Percentiles rank a stretch among this genome's conserved stretches.
These are phyloP conservation scores for Drepanosiphum platanoidis DNA, from an alignment of 2,888 invertebrate species.

Conservation along the genomic window DNA sequence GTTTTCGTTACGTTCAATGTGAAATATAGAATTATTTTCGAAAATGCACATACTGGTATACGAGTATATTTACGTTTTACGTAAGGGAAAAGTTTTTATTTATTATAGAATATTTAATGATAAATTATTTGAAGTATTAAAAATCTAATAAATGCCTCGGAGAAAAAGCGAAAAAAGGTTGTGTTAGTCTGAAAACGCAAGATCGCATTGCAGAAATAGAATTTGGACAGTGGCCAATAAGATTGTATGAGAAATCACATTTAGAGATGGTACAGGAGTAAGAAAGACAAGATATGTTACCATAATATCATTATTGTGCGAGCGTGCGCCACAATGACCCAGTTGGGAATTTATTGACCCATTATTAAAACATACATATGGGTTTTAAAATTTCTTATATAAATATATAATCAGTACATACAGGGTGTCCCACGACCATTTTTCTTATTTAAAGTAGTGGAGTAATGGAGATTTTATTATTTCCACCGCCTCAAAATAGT, in stretches of 20 bases:
- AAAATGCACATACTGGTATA: too few relatives aligned
- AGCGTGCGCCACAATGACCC: slow-evolving; percentile 27
- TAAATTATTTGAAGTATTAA: slow-evolving; percentile 14
- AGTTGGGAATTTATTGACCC: slow-evolving; percentile 41
- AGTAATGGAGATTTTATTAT: too few relatives aligned
- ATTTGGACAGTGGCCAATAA: slow-evolving; percentile 30
- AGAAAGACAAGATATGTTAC: slow-evolving; percentile 46
- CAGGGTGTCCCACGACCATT: too few relatives aligned
- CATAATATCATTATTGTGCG: slow-evolving; percentile 41
- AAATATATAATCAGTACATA: neutral
- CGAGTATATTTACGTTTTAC: too few relatives aligned
- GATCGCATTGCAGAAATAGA: slow-evolving; percentile 55
- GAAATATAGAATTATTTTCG: slow-evolving; percentile 1
- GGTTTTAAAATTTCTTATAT: neutral
- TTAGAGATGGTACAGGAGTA: neutral
- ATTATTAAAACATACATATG: neutral
- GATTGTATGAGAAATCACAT: slow-evolving; percentile 25
- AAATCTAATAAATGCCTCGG: slow-evolving; percentile 41
- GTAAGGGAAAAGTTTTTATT: too few relatives aligned
- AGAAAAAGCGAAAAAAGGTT: slow-evolving; percentile 49
- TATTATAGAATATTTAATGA: slow-evolving; percentile 6
- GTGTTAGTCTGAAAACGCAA: slow-evolving; percentile 52
- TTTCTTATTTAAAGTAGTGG: too few relatives aligned
- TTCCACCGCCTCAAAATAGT: too few relatives aligned
- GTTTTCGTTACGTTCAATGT: neutral